Base-by-base conservation (phyloP, 2,113 vertebrate species). In the Vanacampus margaritifer region DNA sequence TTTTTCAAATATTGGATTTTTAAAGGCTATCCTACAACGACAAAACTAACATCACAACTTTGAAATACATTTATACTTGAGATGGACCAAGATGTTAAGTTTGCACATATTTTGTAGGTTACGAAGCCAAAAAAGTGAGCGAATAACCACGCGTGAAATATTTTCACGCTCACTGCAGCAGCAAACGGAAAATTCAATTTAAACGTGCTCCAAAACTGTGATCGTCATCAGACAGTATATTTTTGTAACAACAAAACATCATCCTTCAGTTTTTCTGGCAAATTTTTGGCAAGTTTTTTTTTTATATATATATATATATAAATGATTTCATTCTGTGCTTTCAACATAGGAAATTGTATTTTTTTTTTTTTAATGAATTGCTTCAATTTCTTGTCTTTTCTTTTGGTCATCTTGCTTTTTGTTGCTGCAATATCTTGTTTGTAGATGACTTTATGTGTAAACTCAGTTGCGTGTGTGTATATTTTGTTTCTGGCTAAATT, bases 21-120 rank as follows among this genome's bases (percentile, higher is more conserved):
- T 37, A 41, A 71, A 83, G 58, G 59, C 71, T 84, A 67, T 81
- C 78, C 81, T 78, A 37, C 82, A 84, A 78, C 82, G 43, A 79
- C 69, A 79, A 85, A 86, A 84, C 81, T 66, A 84, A 84, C 57
- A 37, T 71, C 60, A 24, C n/a, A 43, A 78, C 83, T 70, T 80
- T 43, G 67, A 83, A 83, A 53, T 65, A 70, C 73, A 16, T 57
- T 88, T 75, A 79, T 86, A 78, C 78, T 84, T 84, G 83, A 87
- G 83, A 89, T 86, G 91, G 90, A 91, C 90, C 91, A 92, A 91
- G 79, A 83, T 86, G 81, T 87, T 83, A 76, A 87, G 83, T 91
- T 92, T 92, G 89, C 89, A 91, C 87, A 82, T 89, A 83, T 81
- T 88, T 32, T 86, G 76, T 87, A 78, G 79, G 73, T 86, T 88